These are phyloP conservation scores for Terebella lapidaria DNA, from an alignment of 2,888 invertebrate genomes.

Conservation along the genomic window DNA sequence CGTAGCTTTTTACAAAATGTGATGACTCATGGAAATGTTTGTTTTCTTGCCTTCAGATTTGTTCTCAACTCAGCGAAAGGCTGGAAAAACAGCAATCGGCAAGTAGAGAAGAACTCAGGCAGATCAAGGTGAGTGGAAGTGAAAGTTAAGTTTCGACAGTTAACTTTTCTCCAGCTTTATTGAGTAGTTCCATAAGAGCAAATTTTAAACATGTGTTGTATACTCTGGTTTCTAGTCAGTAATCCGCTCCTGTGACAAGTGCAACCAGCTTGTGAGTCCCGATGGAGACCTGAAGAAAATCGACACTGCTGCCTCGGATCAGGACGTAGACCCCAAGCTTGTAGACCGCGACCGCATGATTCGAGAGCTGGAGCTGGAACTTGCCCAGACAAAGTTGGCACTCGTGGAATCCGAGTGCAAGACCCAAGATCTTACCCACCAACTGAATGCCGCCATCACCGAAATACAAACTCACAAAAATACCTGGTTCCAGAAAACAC, in stretches of 20 bases:
- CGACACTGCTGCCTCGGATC: slow-evolving; percentile 30
- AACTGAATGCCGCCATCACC: slow-evolving; percentile 73
- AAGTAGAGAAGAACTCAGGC: slow-evolving; percentile 61
- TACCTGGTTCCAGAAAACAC: slow-evolving; percentile 89
- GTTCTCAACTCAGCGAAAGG: slow-evolving; percentile 72
- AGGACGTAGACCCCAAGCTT: slow-evolving; percentile 33
- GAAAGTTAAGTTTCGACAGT: too few relatives aligned
- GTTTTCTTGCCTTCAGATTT: slow-evolving; percentile 52
- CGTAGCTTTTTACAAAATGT: too few relatives aligned
- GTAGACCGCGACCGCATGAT: slow-evolving; percentile 40
- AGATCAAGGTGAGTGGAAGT: slow-evolving; percentile 61
- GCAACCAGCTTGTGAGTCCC: slow-evolving; percentile 37
- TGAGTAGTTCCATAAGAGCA: too few relatives aligned
- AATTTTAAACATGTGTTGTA: too few relatives aligned
- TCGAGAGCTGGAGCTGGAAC: slow-evolving; percentile 84
- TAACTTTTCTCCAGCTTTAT: too few relatives aligned
- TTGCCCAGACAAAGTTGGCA: slow-evolving; percentile 93
- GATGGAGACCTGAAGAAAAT: slow-evolving; percentile 37
- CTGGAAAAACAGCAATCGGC: slow-evolving; percentile 64
- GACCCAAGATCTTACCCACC: slow-evolving; percentile 86
- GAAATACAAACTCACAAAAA: slow-evolving; percentile 69
- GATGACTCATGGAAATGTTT: not conserved
- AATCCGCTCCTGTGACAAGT: slow-evolving; percentile 16
- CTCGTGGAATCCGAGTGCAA: slow-evolving; percentile 95
- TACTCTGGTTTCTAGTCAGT: slow-evolving; percentile 8